phyloP scores from a whole-genome alignment of 1,140 invertebrate species.

The Sipha flava region DNA sequence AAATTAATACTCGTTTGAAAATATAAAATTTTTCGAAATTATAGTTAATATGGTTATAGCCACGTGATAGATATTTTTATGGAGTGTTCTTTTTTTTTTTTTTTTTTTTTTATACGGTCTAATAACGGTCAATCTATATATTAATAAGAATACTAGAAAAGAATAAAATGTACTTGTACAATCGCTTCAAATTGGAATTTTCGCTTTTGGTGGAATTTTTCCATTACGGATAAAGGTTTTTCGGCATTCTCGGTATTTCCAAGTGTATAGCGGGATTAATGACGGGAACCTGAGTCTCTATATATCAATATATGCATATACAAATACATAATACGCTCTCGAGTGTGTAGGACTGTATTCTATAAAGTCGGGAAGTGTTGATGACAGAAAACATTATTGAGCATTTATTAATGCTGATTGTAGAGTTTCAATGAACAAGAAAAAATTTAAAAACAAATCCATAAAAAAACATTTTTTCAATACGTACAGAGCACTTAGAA shows the following conservation, averaged over 20 bases:
- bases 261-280: neutral
- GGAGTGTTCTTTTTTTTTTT: too few relatives aligned
- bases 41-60: too few relatives aligned
- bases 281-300: neutral
- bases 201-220: neutral
- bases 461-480: too few relatives aligned
- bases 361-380: neutral
- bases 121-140: too few relatives aligned
- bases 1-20: too few relatives aligned
- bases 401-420: neutral
- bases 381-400: neutral
- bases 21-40: too few relatives aligned
- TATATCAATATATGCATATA: neutral
- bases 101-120: too few relatives aligned
- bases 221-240: neutral
- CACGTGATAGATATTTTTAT: too few relatives aligned
- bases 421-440: neutral
- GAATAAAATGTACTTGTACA: too few relatives aligned
- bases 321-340: neutral
- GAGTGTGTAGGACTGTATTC: neutral
- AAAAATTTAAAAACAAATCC: neutral
- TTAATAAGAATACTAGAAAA: too few relatives aligned
- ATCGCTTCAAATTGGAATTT: conserved; percentile 9
- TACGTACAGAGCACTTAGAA: too few relatives aligned
- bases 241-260: conserved; percentile 4